Conservation (phyloP, 2,888 invertebrate genomes). For the Sturmia bella region DNA sequence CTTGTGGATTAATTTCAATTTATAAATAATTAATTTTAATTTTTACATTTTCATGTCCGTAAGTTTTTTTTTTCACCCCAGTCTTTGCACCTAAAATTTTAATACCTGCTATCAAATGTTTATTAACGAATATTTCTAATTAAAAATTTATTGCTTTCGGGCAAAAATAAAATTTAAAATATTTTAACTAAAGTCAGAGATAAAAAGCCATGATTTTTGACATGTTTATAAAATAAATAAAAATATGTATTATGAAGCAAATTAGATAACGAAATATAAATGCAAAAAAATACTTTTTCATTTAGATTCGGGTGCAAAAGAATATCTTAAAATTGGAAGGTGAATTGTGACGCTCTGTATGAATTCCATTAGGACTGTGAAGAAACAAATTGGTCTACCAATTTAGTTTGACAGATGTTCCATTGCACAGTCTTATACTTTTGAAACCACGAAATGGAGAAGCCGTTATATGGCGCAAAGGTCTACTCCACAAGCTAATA, state of each 20-base stretch:
- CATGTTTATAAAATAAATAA: constrained; percentile 6
- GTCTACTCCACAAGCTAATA: no score
- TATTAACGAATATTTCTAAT: constrained; percentile 60
- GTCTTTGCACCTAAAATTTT: constrained; percentile 25
- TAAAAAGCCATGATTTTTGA: constrained; percentile 14
- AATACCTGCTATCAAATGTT: constrained; percentile 24
- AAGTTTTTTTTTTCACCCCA: constrained; percentile 2
- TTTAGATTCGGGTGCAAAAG: no score
- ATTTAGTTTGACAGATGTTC: no score
- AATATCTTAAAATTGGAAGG: no score
- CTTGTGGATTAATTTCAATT: constrained; percentile 67
- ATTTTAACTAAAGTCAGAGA: not conserved
- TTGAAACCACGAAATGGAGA: no score
- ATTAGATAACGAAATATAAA: not conserved
- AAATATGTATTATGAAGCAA: not conserved
- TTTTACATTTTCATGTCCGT: constrained; percentile 34
- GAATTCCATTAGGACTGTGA: no score
- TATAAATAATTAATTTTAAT: constrained; percentile 66
- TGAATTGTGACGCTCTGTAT: no score
- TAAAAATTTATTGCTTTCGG: constrained; percentile 62
- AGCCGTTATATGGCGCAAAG: no score
- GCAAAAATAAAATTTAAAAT: constrained; percentile 15
- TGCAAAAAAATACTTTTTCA: not conserved
- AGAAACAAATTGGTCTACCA: no score
- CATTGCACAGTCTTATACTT: no score